These are phyloP conservation scores for Agrochola litura DNA, from an alignment of 2,888 invertebrate species.

Conservation along the genomic window DNA sequence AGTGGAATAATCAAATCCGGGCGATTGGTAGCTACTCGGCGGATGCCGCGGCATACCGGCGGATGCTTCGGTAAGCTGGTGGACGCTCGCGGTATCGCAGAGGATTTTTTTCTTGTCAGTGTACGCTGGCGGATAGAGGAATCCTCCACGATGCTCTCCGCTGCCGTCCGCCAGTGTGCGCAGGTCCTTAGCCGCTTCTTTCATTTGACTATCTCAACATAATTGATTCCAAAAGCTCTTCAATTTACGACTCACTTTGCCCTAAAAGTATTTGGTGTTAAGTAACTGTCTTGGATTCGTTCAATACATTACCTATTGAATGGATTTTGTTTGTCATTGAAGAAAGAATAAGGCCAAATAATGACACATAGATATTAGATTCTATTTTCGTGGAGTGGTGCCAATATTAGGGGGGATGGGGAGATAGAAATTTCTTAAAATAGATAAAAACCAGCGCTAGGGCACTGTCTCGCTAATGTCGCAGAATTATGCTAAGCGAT, in stretches of 20 bases:
- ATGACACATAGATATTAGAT: neutral
- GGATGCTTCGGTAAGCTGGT: too few relatives aligned
- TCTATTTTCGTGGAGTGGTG: slow-evolving; percentile 9
- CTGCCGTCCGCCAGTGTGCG: too few relatives aligned
- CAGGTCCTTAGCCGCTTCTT: neutral
- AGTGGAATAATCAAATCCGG: too few relatives aligned
- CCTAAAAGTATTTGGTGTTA: slow-evolving; percentile 27
- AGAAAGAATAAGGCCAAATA: neutral
- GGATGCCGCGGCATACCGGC: too few relatives aligned
- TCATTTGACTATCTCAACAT: slow-evolving; percentile 8
- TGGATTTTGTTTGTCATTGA: slow-evolving; percentile 22
- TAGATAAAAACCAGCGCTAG: neutral
- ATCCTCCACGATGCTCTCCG: too few relatives aligned
- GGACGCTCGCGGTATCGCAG: too few relatives aligned
- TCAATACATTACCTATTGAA: neutral
- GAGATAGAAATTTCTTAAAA: neutral
- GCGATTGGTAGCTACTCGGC: too few relatives aligned
- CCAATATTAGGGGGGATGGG: neutral
- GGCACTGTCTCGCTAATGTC: too few relatives aligned
- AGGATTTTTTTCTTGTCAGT: too few relatives aligned
- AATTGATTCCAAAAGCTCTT: slow-evolving; percentile 19
- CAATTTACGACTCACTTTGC: slow-evolving; percentile 14
- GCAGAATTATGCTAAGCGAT: too few relatives aligned
- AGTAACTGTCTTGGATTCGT: slow-evolving; percentile 25
- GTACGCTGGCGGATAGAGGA: too few relatives aligned